Evolutionary conservation across 1,140 invertebrate genomes (phyloP).

Genomic region (Leguminivora glycinivorella): DNA sequence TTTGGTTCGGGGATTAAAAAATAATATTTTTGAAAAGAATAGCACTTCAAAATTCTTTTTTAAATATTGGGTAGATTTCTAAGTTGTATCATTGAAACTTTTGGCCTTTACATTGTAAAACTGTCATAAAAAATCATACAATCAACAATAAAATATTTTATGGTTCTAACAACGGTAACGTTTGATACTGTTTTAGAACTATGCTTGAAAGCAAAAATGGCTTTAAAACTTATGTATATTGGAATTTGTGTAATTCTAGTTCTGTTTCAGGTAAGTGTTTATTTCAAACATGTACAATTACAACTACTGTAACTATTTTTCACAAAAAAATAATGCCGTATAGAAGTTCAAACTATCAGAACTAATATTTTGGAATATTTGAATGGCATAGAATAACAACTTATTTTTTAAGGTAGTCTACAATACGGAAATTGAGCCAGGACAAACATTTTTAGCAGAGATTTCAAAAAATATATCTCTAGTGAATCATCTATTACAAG

Average conservation of each 20-base stretch:
- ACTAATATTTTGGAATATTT: neutral
- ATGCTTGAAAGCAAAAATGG: neutral
- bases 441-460: neutral
- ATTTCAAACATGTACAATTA: neutral
- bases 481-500: neutral
- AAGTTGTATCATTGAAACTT: too few species aligned
- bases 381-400: neutral
- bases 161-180: neutral
- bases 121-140: neutral
- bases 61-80: too few species aligned
- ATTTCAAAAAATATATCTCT: neutral
- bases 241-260: neutral
- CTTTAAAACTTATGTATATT: neutral
- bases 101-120: neutral
- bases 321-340: neutral
- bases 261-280: neutral
- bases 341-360: neutral
- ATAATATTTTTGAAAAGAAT: too few species aligned
- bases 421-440: neutral
- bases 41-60: too few species aligned
- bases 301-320: too few species aligned
- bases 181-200: neutral
- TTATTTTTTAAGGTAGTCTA: neutral
- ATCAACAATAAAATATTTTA: conserved; percentile 5
- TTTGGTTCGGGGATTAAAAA: too few species aligned